Base-by-base conservation (phyloP, 2,888 invertebrate species). In the Neoaliturus tenellus region DNA sequence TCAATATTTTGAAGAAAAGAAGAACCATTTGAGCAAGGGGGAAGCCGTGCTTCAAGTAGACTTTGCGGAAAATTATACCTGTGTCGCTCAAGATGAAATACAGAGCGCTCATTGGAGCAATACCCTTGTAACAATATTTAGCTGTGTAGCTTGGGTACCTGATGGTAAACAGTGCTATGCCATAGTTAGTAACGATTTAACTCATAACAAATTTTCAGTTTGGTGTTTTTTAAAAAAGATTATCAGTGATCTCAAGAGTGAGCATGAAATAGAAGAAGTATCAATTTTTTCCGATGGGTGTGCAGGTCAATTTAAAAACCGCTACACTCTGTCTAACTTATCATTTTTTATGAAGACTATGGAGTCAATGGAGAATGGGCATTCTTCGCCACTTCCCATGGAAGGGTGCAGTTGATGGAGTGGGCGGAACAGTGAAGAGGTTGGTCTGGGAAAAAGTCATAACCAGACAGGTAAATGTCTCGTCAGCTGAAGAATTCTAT, bases 331-430 rank as follows among this genome's bases (percentile, higher is more conserved):
- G n/a, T 78, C 78, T 28, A 78, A 78, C 78, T 14, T 28, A 44
- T 25, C 48, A 75, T 78, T 78, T 44, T 78, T 78, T 78, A 78
- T 78, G 78, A 78, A 78, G 78, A 78, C 78, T 44, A 78, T 78
- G 78, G 78, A 78, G 78, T 78, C 25, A 78, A 20, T 78, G 78
- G 23, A 78, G 78, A 78, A 78, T 78, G 78, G 78, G 78, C 48
- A 78, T 78, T 78, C 78, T 78, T 78, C 78, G 78, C 78, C 78
- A 78, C 78, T 78, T 78, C 78, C n/a, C 48, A 78, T 78, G 78
- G 78, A 78, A 78, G 44, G 48, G 78, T 17, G 78, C 78, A 78
- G 78, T 78, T 78, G 78, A 78, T 78, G 78, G 41, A 78, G 78
- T 78, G 78, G 78, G 78, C 78, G 39, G 78, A 78, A 78, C 78